phyloP scores from a whole-genome alignment of 2,113 vertebrate genomes.

The Elephantulus edwardii region DNA sequence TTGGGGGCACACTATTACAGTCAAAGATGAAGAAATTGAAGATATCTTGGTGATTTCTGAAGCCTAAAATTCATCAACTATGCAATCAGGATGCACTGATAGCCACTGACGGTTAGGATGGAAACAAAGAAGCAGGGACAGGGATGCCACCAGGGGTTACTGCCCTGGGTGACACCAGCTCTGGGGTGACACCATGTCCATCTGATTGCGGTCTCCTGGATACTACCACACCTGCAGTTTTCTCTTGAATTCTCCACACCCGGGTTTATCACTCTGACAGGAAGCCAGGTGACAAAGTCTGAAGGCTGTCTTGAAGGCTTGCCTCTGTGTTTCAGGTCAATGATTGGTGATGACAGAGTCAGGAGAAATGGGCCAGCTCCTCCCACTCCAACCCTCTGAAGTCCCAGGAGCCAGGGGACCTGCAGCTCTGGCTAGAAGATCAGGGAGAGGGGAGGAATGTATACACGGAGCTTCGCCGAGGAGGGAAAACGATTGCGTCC shows the following conservation, averaged over 20 bases:
- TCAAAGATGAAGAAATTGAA: no score
- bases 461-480: neutral
- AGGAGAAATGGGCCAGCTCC: accelerated
- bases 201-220: no score
- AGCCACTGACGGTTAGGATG: no score
- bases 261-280: no score
- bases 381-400: neutral
- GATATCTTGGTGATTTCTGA: no score
- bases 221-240: neutral
- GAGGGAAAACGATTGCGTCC: neutral
- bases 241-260: neutral
- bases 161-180: neutral
- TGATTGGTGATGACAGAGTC: neutral
- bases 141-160: no score
- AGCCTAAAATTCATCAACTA: no score
- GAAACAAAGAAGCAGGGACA: no score
- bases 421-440: neutral
- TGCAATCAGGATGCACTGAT: no score
- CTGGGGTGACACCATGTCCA: neutral
- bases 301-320: neutral
- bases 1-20: no score
- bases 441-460: neutral
- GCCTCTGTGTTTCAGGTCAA: neutral
- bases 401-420: neutral
- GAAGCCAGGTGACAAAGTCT: neutral